Evolutionary conservation across 2,113 vertebrate genomes (phyloP), one percentile per base, ranked within the genome.

Genomic region (Numida meleagris): DNA sequence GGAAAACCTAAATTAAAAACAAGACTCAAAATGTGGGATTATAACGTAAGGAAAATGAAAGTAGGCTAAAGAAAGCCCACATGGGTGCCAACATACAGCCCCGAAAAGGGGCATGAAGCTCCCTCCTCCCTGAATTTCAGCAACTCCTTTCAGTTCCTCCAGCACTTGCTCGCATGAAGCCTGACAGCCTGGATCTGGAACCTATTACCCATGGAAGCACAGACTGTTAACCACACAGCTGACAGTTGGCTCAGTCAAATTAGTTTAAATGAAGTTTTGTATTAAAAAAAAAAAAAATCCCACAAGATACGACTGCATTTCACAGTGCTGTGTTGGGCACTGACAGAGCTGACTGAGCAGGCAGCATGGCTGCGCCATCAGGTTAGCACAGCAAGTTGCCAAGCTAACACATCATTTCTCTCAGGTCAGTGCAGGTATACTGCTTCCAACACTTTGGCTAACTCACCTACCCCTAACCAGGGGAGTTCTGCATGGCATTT

Each of bases 211-310:
- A 55, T 65, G 63, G 74, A 93, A 89, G 81, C 67, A 75, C 42
- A 92, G 87, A 79, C 91, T 95, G 84, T 91, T 93, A 94, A 92
- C 91, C 93, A 94, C 91, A 93, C 53, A 73, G 91, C 75, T 80
- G 55, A 96, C 71, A 94, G 71, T 38, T 86, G 72, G 55, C 75
- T 87, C 57, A 46, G 55, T 67, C 82, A 43, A 63, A 89, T 91
- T 82, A 86, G 63, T 53, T 79, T 73, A 90, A 90, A 90, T 66
- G 53, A 90, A 92, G 63, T 53, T 93, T 31, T n/a, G 40, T 38
- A 17, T 67, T 67, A 7, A 57, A 62, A 86, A 45, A 42, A 36
- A 29, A 50, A 33, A 43, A 73, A 76, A 38, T 21, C 25, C 43
- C 33, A 33, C 23, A 62, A 86, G 61, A 38, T 1, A 31, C 0